A percentile compares a stretch with the other conserved stretches of the same genome.
Evolutionary conservation across 2,888 invertebrate species (phyloP).

Genomic region (Cryptocephalus moraei): DNA sequence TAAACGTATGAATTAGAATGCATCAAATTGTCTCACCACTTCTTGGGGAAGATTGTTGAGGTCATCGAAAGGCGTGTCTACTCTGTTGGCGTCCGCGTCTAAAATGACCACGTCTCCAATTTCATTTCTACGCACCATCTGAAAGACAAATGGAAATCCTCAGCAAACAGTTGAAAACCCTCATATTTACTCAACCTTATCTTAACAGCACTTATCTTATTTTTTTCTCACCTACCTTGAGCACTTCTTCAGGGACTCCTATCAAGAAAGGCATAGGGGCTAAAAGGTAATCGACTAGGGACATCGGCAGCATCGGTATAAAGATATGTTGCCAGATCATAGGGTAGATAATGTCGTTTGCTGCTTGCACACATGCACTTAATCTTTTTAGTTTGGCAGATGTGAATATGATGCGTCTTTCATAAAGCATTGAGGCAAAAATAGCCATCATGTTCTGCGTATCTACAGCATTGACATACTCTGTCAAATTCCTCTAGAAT

Average conservation of each 20-base stretch:
- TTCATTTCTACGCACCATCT: conserved; percentile 71
- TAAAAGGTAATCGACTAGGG: conserved; percentile 78
- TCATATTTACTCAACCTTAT: background rate
- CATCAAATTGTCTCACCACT: conserved; percentile 51
- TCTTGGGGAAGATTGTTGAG: conserved; percentile 80
- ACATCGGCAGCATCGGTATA: conserved; percentile 86
- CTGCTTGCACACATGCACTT: conserved; percentile 89
- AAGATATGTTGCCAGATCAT: conserved; percentile 99
- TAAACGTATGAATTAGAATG: background rate
- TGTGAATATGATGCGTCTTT: conserved; percentile 86
- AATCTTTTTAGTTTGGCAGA: conserved; percentile 81
- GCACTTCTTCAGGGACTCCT: conserved; percentile 80
- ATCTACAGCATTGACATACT: conserved; percentile 97
- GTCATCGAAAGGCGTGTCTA: conserved; percentile 85
- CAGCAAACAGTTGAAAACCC: background rate
- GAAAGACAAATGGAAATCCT: conserved; percentile 21
- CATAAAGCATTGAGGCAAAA: conserved; percentile 91
- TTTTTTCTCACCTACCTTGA: conserved; percentile 49
- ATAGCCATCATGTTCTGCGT: conserved; percentile 89
- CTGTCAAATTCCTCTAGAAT: conserved; percentile 86
- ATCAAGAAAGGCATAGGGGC: conserved; percentile 99
- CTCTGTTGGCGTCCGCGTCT: conserved; percentile 82
- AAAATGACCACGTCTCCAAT: conserved; percentile 90
- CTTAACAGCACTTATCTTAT: background rate
- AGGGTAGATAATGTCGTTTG: conserved; percentile 89